Evolutionary conservation across 2,888 invertebrate genomes (phyloP).

Genomic region (Nesidiocoris tenuis): DNA sequence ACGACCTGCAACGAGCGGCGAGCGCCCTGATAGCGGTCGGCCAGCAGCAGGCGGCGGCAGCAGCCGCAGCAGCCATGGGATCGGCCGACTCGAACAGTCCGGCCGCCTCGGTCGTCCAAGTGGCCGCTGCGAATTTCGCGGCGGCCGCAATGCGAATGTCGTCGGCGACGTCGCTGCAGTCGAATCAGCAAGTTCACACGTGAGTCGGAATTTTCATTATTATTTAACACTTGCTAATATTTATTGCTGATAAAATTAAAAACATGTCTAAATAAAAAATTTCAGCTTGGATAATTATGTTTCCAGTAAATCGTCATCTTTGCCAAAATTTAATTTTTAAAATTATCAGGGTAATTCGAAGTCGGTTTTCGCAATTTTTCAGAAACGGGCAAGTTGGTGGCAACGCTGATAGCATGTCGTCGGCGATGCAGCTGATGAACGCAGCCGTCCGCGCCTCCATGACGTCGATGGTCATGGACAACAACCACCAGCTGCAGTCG

Average conservation of each 20-base stretch:
- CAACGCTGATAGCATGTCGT: slow-evolving; percentile 51
- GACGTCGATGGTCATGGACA: slow-evolving; percentile 55
- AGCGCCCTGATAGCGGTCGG: slow-evolving; percentile 51
- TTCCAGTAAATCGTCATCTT: too few species aligned
- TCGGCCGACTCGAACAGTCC: slow-evolving; percentile 54
- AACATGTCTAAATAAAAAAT: too few species aligned
- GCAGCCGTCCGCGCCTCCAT: slow-evolving; percentile 62
- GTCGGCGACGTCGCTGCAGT: slow-evolving; percentile 50
- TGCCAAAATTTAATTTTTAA: neutral
- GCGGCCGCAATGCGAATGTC: slow-evolving; percentile 69
- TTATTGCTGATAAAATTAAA: too few species aligned
- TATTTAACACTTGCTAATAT: too few species aligned
- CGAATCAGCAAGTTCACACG: slow-evolving; percentile 50
- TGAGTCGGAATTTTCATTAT: slow-evolving; percentile 37
- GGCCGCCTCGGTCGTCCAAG: slow-evolving; percentile 66
- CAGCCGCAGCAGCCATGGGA: slow-evolving; percentile 62
- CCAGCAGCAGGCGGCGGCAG: slow-evolving; percentile 57
- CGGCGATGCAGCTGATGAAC: slow-evolving; percentile 56
- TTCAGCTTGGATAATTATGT: too few species aligned
- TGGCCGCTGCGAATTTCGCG: slow-evolving; percentile 73
- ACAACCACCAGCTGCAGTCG: slow-evolving; percentile 50
- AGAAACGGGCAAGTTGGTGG: slow-evolving; percentile 51
- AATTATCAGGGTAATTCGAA: neutral
- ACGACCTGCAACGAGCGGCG: slow-evolving; percentile 52
- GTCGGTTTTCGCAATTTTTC: slow-evolving; percentile 33